Evolutionary conservation across 1,140 invertebrate genomes (phyloP), one percentile per base, ranked within the genome.

Genomic region (Trachymyrmex septentrionalis): DNA sequence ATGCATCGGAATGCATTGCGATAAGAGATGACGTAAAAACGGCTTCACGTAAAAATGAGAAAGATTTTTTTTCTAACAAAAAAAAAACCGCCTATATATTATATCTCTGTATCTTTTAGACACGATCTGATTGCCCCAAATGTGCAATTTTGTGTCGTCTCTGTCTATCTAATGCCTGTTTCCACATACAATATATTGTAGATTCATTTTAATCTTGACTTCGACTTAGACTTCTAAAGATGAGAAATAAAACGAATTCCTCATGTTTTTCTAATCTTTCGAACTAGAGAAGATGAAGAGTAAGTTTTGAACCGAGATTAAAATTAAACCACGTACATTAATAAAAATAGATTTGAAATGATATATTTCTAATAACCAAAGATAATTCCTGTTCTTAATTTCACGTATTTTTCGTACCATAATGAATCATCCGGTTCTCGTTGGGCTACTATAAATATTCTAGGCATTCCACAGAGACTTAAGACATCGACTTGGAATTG

Each of bases 361-460:
- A 24, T 53, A 24, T 53, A 21, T 38, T 12, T 75, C 2, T n/a
- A 21, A 50, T 48, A 30, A 59, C 0, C 16, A 7, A n/a, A 53
- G 24, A 38, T 55, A 27, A 61, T 50, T 73, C n/a, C 61, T 48
- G 5, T 7, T 48, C 38, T 34, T 38, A 10, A 44, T 44, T 44
- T 44, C 10, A 44, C 38, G 38, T 48, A 59, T n/a, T 72, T 82
- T 59, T 59, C 53, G 16, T 48, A 48, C 19, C 16, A 44, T 34
- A 34, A 81, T 57, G 53, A 82, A 61, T 73, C 67, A 30, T 44
- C 19, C 38, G 21, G 14, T 14, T 84, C 38, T 24, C 24, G 71
- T 14, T 7, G 38, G 14, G 5, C 34, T 73, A 14, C 14, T 48
- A 61, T 75, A 84, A 84, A 84, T 75, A 84, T 84, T 61, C 38